A percentile compares a stretch with the other conserved stretches of the same genome.
phyloP scores from a whole-genome alignment of 1,140 invertebrate genomes.

The Anastatus disparis region DNA sequence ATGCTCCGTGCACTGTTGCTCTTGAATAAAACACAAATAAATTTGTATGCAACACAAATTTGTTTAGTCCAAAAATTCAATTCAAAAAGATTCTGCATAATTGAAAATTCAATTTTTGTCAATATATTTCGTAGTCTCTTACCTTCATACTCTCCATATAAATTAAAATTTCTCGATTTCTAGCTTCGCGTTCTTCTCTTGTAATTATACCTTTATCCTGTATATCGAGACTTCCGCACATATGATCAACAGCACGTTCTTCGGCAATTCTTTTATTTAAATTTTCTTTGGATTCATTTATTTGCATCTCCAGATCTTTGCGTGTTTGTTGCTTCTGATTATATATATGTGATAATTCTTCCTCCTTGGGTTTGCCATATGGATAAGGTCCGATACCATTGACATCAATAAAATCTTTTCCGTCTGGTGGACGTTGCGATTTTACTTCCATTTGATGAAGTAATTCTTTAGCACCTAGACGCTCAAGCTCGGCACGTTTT shows the following conservation, averaged over 20 bases:
- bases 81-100: too few relatives aligned
- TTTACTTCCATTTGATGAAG: constrained; percentile 9
- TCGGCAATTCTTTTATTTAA: background rate
- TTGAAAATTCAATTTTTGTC: too few relatives aligned
- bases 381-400: too few relatives aligned
- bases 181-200: background rate
- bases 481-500: background rate
- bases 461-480: background rate
- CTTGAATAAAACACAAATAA: too few relatives aligned
- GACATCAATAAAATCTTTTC: background rate
- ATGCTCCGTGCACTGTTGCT: too few relatives aligned
- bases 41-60: too few relatives aligned
- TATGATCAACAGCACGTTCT: constrained; percentile 2
- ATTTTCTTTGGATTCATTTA: background rate
- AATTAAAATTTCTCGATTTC: background rate
- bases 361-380: too few relatives aligned
- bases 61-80: too few relatives aligned
- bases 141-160: constrained; percentile 20
- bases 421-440: background rate
- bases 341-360: too few relatives aligned
- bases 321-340: background rate
- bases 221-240: background rate
- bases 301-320: constrained; percentile 8
- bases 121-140: too few relatives aligned
- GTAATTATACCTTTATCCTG: background rate